Base-by-base conservation (phyloP, 2,113 vertebrate species). In the Fulmarus glacialis region DNA sequence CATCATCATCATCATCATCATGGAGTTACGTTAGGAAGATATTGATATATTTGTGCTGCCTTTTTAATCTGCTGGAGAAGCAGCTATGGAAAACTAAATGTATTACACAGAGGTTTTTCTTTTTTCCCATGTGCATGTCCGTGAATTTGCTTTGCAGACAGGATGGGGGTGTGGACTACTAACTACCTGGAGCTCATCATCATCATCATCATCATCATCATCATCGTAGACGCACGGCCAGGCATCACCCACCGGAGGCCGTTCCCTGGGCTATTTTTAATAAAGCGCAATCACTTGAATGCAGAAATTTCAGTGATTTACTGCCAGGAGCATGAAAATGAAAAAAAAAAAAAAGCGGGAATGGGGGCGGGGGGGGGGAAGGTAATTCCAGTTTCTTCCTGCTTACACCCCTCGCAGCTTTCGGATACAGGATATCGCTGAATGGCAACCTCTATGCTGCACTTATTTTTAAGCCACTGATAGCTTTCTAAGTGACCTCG, bases 401-500 rank as follows among this genome's bases (percentile, higher is more conserved):
- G 95, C 89, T 90, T 63, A 56, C 90, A 63, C 48, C 87, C 83
- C 79, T 87, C 24, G 19, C 62, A 84, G 91, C 82, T 95, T 97
- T 98, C 38, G 32, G 96, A 97, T 96, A 34, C 92, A 97, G 97
- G 96, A 97, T 96, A 93, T 88, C 38, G 84, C 94, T 97, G 96
- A 94, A 97, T 96, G 95, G 92, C 88, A 95, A 40, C 88, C 95
- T 97, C 95, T 96, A 94, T 32, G 93, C 93, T 73, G 93, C 75
- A 63, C 88, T 96, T 97, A 96, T 96, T 98, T 98, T 97, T 96
- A 87, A 97, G 82, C 89, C 92, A 72, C 93, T 81, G 95, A 93
- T 97, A 96, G 88, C 91, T 97, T 80, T 94, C 36, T 52, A 84
- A 74, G 78, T 98, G 97, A 97, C 97, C 97, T 97, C 75, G 30